phyloP scores from a whole-genome alignment of 2,113 vertebrate species.

The Crotophaga sulcirostris region DNA sequence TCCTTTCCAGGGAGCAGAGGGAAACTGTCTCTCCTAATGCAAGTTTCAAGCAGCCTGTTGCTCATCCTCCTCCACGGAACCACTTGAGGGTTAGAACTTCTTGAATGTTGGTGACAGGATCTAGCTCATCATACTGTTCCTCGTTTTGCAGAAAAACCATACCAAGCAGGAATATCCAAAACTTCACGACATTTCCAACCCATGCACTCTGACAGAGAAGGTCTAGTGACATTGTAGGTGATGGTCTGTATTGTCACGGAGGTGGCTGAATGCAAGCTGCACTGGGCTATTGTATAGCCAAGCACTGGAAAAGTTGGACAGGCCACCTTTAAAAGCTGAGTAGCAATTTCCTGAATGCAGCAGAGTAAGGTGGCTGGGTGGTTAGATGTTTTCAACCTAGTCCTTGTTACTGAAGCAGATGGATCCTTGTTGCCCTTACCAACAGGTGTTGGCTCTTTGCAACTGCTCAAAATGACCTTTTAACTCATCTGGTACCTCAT shows the following conservation, averaged over 20 bases:
- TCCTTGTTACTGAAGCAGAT: background rate
- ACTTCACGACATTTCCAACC: background rate
- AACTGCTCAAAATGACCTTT: background rate
- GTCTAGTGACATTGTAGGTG: background rate
- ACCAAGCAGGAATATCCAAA: background rate
- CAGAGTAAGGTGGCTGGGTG: background rate
- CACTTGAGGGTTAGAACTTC: background rate
- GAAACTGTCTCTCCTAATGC: background rate
- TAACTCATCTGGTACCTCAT: background rate
- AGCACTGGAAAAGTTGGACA: background rate
- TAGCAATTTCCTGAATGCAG: background rate
- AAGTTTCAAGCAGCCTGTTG: background rate
- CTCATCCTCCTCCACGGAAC: background rate
- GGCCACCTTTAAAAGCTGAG: background rate
- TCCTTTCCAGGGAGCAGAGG: background rate
- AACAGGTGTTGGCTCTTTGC: background rate
- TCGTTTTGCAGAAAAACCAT: background rate
- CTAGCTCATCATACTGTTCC: background rate
- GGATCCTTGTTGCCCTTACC: background rate
- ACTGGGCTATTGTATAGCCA: background rate
- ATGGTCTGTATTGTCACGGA: background rate
- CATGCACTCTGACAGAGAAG: background rate
- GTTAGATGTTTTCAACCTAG: background rate
- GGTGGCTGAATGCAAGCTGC: background rate
- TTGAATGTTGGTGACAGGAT: fast-evolving